A percentile compares a stretch with the other conserved stretches of the same genome.
Evolutionary conservation across 2,888 invertebrate genomes (phyloP).

Genomic region (Rhopalosiphum nymphaeae): DNA sequence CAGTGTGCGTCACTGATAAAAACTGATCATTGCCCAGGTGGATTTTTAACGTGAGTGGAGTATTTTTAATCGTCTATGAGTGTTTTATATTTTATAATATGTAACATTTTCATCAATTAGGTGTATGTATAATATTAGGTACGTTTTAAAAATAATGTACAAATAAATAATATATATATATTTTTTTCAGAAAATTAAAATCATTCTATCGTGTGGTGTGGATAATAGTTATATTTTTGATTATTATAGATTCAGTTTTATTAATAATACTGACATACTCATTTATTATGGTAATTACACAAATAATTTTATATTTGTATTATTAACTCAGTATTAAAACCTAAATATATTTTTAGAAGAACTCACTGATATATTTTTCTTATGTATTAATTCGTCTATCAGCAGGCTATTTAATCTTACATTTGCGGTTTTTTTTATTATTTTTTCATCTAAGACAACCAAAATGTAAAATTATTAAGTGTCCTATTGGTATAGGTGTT

Average conservation of each 20-base stretch:
- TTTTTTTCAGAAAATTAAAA: constrained; percentile 43
- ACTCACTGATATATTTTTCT: neutral
- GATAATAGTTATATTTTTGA: neutral
- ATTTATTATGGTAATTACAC: constrained; percentile 1
- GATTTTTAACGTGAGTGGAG: no score
- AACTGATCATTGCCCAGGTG: no score
- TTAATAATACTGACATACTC: constrained; percentile 8
- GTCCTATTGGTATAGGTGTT: neutral
- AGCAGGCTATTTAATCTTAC: neutral
- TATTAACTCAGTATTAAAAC: neutral
- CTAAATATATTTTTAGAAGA: neutral
- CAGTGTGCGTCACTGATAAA: no score
- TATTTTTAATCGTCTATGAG: no score
- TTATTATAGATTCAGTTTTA: neutral
- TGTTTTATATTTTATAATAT: neutral
- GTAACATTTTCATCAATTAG: neutral
- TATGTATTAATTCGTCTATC: neutral
- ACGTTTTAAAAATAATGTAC: neutral
- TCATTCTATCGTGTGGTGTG: constrained; percentile 5
- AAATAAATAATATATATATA: neutral
- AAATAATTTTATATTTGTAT: neutral
- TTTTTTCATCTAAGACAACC: neutral
- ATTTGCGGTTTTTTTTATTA: neutral
- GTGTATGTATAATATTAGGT: neutral
- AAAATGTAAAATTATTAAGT: neutral